Base-by-base conservation (phyloP, 2,113 vertebrate species). In the Phaethornis superciliosus region DNA sequence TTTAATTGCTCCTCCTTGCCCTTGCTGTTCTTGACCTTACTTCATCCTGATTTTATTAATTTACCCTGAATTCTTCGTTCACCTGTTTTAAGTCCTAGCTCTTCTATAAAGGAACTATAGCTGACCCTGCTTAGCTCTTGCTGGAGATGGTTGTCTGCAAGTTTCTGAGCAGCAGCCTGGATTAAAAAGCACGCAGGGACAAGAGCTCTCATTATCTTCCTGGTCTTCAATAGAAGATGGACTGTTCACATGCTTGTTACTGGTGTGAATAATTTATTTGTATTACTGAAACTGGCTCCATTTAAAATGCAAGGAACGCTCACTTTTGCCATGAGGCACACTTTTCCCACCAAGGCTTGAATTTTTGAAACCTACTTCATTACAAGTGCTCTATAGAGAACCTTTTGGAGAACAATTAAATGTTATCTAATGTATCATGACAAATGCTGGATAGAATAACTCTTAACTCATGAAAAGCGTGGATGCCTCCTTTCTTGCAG, bases 371-470 rank as follows among this genome's bases (percentile, higher is more conserved):
- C 56, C 30, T 0, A 7, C 60, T 89, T 89, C 77, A 60, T 93
- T 90, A 81, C 78, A 54, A 4, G 0, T 77, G 44, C 58, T 88
- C 42, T 68, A 0, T 68, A 88, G 85, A 93, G 64, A 95, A 60
- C 47, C 28, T 74, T 92, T 94, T 69, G 35, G 75, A 95, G 92
- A 81, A 86, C 71, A 88, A 88, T 91, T 93, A 77, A 30, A 14
- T 56, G 75, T 91, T 95, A 72, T 92, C 88, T 83, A 88, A 95
- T 71, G 62, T 93, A 91, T 89, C 88, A 78, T 69, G 81, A 60
- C 80, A 92, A 89, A 90, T 75, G 82, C 78, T 87, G 77, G 83
- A 64, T 85, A 52, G 52, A 85, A 46, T 81, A 95, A 94, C 54
- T 74, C 40, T 33, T 68, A 56, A 81, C 78, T 80, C 62, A 65